These are phyloP conservation scores for Parasteatoda lunata DNA, from an alignment of 2,888 invertebrate genomes.

Conservation along the genomic window DNA sequence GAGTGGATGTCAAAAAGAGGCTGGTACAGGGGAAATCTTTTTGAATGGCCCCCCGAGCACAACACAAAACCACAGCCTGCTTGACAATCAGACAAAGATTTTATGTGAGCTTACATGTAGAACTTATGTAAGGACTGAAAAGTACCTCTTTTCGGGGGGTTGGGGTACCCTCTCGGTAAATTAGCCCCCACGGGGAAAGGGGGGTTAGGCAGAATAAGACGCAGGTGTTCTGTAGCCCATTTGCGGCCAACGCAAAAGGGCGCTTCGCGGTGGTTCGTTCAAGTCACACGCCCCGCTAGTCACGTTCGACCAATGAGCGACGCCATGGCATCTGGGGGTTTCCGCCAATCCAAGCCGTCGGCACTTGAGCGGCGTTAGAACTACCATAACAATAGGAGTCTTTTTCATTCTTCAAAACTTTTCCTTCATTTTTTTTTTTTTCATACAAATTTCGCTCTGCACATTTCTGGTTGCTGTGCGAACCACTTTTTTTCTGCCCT, in stretches of 20 bases:
- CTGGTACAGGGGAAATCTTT: neutral
- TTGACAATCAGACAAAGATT: slow-evolving; percentile 35
- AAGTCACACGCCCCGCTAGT: slow-evolving; percentile 60
- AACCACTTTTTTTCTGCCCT: slow-evolving; percentile 7
- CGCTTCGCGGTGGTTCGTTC: slow-evolving; percentile 55
- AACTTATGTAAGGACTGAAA: slow-evolving; percentile 29
- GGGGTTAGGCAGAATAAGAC: slow-evolving; percentile 39
- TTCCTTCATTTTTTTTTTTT: slow-evolving; percentile 12
- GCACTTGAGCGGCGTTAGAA: slow-evolving; percentile 60
- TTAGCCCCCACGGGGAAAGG: slow-evolving; percentile 51
- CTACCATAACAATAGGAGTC: slow-evolving; percentile 37
- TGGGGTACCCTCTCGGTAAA: slow-evolving; percentile 20
- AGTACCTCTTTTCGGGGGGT: slow-evolving; percentile 5
- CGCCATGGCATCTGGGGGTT: slow-evolving; percentile 61
- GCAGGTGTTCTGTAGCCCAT: slow-evolving; percentile 65
- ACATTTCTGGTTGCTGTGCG: neutral
- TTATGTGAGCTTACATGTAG: slow-evolving; percentile 35
- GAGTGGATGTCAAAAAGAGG: slow-evolving; percentile 1
- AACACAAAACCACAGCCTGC: slow-evolving; percentile 32
- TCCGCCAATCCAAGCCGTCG: slow-evolving; percentile 60
- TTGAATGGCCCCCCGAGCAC: slow-evolving; percentile 10
- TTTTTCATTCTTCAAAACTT: slow-evolving; percentile 36
- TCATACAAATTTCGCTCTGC: neutral
- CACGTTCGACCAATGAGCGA: slow-evolving; percentile 42
- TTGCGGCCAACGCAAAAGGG: slow-evolving; percentile 64